Evolutionary conservation across 2,113 vertebrate species (phyloP), one percentile per base, ranked within the genome.

Genomic region (Antechinus stuartii): DNA sequence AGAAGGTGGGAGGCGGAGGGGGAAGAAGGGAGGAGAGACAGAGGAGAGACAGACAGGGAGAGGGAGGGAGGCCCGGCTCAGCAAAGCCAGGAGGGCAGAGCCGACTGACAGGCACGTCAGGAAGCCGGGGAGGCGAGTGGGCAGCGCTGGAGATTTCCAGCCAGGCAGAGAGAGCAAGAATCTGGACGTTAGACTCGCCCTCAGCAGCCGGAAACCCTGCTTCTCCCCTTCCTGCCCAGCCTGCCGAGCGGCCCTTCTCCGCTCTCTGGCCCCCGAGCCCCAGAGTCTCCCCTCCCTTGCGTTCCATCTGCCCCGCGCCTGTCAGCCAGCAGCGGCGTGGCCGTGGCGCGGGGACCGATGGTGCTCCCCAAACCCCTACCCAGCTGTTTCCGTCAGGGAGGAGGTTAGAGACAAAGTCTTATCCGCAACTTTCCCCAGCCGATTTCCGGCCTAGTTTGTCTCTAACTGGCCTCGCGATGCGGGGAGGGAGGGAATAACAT

Each of bases 401-500:
- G 92, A 92, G 5, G 95, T 95, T 94, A 93, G 22, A 94, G 27
- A 96, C 91, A 93, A 90, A 94, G n/a, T 91, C 95, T 11, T 54
- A 91, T 76, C 54, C 0, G 61, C 27, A 96, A 91, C 95, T 0
- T 84, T 94, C 42, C 47, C 10, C 94, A 89, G 84, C 96, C 93
- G 90, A 91, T 91, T 92, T 94, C n/a, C 95, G 89, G 42, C 89
- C 0, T 57, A 52, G 55, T 94, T 89, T 90, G 95, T 50, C 1
- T 97, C 23, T 97, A 95, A 9, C 90, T 0, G n/a, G 42, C 42
- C 96, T 11, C 95, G 90, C 91, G 90, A 2, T 46, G 24, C 90
- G 92, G 54, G 54, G 96, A 49, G 54, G 56, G 96, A 52, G 93
- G 50, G 91, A 97, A 97, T 22, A 97, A 96, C 0, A 52, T 9